These are phyloP conservation scores for Rhinopomastus cyanomelas DNA, from an alignment of 2,113 vertebrate genomes.

Conservation along the genomic window DNA sequence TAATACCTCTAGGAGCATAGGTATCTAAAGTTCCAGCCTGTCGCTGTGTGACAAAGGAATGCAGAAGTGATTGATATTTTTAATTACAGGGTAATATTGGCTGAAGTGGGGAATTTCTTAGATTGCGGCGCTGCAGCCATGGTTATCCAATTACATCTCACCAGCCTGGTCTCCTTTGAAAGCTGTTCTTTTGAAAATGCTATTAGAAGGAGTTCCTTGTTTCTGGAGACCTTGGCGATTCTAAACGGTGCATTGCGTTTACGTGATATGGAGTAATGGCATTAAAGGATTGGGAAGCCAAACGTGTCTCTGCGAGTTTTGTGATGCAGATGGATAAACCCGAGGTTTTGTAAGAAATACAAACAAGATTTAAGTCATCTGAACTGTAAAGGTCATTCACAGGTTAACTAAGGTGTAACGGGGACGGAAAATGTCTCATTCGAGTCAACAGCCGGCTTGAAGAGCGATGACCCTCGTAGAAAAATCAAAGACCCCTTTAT, in stretches of 20 bases:
- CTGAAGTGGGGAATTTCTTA: conserved; percentile 11
- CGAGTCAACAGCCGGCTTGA: conserved; percentile 1
- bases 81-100: conserved; percentile 20
- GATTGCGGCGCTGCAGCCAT: neutral
- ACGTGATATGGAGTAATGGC: neutral
- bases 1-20: conserved; percentile 55
- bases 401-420: conserved; percentile 8
- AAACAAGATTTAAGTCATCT: neutral
- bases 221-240: neutral
- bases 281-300: neutral
- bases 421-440: neutral
- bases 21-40: conserved; percentile 55
- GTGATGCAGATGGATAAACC: conserved; percentile 19
- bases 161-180: neutral
- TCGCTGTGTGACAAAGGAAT: conserved; percentile 10
- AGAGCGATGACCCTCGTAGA: conserved; percentile 6
- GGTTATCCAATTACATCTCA: neutral
- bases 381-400: neutral
- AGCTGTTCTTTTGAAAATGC: neutral
- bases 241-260: neutral
- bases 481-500: neutral
- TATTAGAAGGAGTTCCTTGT: neutral
- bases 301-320: conserved; percentile 17
- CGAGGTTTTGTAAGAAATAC: conserved; percentile 19
- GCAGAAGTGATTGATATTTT: conserved; percentile 34